These are phyloP conservation scores for Noctua janthe DNA, from an alignment of 2,888 invertebrate genomes.

Conservation along the genomic window DNA sequence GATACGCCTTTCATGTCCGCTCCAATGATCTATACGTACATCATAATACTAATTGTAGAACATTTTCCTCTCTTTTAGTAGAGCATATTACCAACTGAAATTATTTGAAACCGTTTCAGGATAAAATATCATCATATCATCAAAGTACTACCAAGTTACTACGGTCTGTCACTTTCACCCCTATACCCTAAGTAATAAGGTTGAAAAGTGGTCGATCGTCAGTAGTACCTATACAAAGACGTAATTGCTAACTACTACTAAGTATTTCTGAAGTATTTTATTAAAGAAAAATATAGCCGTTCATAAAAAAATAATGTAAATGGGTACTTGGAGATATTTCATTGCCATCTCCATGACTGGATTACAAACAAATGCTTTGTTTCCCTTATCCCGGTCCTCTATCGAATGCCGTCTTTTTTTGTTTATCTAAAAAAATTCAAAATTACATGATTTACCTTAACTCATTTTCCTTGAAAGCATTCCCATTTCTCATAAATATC, in stretches of 20 bases:
- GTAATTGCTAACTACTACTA: background rate
- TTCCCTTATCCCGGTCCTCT: constrained; percentile 54
- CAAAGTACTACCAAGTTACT: background rate
- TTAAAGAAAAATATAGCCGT: background rate
- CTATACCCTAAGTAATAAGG: background rate
- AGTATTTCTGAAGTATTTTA: background rate
- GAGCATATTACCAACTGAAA: background rate
- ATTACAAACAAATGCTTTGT: constrained; percentile 62
- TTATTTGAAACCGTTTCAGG: background rate
- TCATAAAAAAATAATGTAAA: constrained; percentile 1
- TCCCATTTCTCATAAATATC: constrained; percentile 22
- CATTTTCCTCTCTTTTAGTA: constrained; percentile 41
- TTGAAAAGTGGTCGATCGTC: background rate
- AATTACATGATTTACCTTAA: constrained; percentile 43
- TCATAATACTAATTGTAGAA: constrained; percentile 52
- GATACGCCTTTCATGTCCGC: constrained; percentile 60
- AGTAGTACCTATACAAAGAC: background rate
- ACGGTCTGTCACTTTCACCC: background rate
- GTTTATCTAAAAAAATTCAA: constrained; percentile 32
- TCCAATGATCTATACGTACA: constrained; percentile 51
- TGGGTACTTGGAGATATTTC: constrained; percentile 42
- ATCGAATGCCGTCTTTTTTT: constrained; percentile 52
- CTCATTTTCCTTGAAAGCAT: constrained; percentile 33
- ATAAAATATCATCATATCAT: background rate
- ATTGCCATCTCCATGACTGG: constrained; percentile 43